Conservation (phyloP, 2,113 vertebrate genomes). For the Sus scrofa region T2T-Sscrofa CM000816.6:78984001-78984500, state of each 20-base stretch:
- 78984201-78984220: slow-evolving; percentile 75
- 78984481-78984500: slow-evolving; percentile 86
- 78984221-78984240: slow-evolving; percentile 67
- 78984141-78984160: slow-evolving; percentile 83
- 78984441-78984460: slow-evolving; percentile 73
- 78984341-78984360: slow-evolving; percentile 59
- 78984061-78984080: slow-evolving; percentile 87
- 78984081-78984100: slow-evolving; percentile 84
- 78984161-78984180: slow-evolving; percentile 81
- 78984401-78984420: background rate
- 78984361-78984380: background rate
- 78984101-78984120: slow-evolving; percentile 84
- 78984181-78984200: slow-evolving; percentile 82
- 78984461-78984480: slow-evolving; percentile 85
- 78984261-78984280: slow-evolving; percentile 79
- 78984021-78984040: slow-evolving; percentile 86
- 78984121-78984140: slow-evolving; percentile 76
- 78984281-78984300: background rate
- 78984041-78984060: slow-evolving; percentile 86
- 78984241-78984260: slow-evolving; percentile 81
- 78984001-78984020: slow-evolving; percentile 83
- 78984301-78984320: background rate
- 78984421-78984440: slow-evolving; percentile 84
- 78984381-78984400: background rate
- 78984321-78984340: slow-evolving; percentile 43